A percentile compares a stretch with the other conserved stretches of the same genome.
phyloP scores from a whole-genome alignment of 2,888 invertebrate species.

The Thymelicus lineola region DNA sequence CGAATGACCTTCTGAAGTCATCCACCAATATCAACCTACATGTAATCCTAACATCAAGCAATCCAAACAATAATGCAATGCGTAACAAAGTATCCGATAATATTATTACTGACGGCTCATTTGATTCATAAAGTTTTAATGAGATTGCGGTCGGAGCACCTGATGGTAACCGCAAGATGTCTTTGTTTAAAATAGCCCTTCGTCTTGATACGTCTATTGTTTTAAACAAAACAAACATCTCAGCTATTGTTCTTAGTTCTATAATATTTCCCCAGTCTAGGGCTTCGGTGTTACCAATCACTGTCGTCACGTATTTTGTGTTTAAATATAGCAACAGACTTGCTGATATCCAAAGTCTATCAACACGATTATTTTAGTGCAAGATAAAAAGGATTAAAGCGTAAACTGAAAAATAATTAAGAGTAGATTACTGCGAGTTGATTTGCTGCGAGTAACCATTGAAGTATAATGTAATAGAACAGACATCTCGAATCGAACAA shows the following conservation, averaged over 20 bases:
- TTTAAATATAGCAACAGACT: not conserved
- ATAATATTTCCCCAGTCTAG: not conserved
- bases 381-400: too few species aligned
- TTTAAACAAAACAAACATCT: not conserved
- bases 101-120: constrained; percentile 31
- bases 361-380: not conserved
- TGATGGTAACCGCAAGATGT: constrained; percentile 27
- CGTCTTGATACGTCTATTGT: constrained; percentile 4
- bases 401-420: too few species aligned
- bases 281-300: too few species aligned
- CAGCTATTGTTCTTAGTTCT: constrained; percentile 7
- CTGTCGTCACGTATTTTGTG: not conserved
- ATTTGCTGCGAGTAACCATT: too few species aligned
- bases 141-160: constrained; percentile 19
- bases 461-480: too few species aligned
- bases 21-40: too few species aligned
- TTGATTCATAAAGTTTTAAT: constrained; percentile 23
- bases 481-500: too few species aligned
- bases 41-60: not conserved
- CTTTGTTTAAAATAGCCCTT: constrained; percentile 22
- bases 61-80: not conserved
- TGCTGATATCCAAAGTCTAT: not conserved
- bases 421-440: too few species aligned
- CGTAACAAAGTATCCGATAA: constrained; percentile 14
- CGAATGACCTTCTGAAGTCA: too few species aligned